phyloP scores from a whole-genome alignment of 2,113 vertebrate genomes.

The Gobio gobio region DNA sequence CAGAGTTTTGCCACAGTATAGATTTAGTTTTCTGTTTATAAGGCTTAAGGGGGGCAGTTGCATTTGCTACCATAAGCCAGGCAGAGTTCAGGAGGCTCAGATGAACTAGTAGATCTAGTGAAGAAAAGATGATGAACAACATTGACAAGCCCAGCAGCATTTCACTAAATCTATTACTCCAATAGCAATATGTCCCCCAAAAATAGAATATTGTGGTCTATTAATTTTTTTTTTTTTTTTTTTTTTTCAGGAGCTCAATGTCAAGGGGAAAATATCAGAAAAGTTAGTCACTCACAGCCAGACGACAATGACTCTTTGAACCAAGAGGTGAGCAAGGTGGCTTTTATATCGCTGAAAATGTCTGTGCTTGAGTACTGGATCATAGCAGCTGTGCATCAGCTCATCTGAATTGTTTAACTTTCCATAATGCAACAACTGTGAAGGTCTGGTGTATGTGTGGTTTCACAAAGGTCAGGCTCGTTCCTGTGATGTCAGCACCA shows the following conservation, averaged over 20 bases:
- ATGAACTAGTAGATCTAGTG: background rate
- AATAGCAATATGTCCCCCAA: background rate
- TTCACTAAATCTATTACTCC: background rate
- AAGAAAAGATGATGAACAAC: background rate
- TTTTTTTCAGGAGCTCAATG: background rate
- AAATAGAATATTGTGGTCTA: background rate
- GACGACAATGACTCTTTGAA: background rate
- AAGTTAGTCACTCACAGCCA: background rate
- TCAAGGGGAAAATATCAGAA: background rate
- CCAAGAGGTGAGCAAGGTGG: background rate
- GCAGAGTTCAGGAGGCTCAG: too few relatives aligned
- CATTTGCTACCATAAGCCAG: too few relatives aligned
- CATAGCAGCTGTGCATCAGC: too few relatives aligned
- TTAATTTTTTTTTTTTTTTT: background rate
- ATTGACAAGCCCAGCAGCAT: background rate
- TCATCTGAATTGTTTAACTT: too few relatives aligned
- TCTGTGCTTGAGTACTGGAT: background rate
- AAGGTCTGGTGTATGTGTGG: too few relatives aligned
- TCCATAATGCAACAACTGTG: too few relatives aligned
- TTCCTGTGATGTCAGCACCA: too few relatives aligned
- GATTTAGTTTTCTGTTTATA: too few relatives aligned
- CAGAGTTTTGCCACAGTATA: too few relatives aligned
- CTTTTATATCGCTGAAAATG: background rate
- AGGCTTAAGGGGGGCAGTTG: too few relatives aligned
- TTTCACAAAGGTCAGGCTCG: too few relatives aligned